These are phyloP conservation scores for Helicolenus hilgendorfi DNA, from an alignment of 2,797 vertebrate genomes.

Conservation along the genomic window DNA sequence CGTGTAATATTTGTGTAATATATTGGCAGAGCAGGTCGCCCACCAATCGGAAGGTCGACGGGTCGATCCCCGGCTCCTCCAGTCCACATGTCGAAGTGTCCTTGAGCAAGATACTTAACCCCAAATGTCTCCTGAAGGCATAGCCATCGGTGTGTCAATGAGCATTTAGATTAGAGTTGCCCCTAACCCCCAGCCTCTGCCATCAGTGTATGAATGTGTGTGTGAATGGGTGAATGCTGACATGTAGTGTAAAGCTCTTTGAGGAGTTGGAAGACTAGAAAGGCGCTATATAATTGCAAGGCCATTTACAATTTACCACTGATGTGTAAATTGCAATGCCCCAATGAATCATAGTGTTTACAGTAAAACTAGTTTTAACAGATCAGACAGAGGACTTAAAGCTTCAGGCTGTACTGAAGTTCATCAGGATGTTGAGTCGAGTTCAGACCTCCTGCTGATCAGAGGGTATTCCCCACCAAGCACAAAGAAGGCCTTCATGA, in stretches of 20 bases:
- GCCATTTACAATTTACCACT: neutral
- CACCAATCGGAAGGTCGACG: too few relatives aligned
- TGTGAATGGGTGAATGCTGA: neutral
- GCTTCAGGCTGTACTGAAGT: neutral
- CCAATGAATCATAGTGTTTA: neutral
- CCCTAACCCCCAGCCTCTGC: neutral
- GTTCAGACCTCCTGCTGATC: slow-evolving; percentile 14
- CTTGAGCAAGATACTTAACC: too few relatives aligned
- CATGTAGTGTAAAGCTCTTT: neutral
- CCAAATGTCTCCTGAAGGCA: too few relatives aligned
- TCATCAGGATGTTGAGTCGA: neutral
- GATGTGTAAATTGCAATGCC: neutral
- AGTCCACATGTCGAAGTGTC: too few relatives aligned
- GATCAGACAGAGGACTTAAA: neutral
- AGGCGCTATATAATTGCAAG: neutral
- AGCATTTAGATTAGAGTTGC: too few relatives aligned
- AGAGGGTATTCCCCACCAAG: slow-evolving; percentile 10
- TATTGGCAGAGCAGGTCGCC: neutral
- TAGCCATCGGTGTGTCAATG: too few relatives aligned
- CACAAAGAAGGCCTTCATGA: slow-evolving; percentile 5
- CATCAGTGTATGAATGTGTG: neutral
- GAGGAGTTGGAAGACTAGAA: neutral
- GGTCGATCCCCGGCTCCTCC: too few relatives aligned
- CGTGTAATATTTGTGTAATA: neutral
- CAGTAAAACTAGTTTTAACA: neutral